Evolutionary conservation across 2,797 vertebrate genomes (phyloP).

Genomic region (Lagocephalus sceleratus): DNA sequence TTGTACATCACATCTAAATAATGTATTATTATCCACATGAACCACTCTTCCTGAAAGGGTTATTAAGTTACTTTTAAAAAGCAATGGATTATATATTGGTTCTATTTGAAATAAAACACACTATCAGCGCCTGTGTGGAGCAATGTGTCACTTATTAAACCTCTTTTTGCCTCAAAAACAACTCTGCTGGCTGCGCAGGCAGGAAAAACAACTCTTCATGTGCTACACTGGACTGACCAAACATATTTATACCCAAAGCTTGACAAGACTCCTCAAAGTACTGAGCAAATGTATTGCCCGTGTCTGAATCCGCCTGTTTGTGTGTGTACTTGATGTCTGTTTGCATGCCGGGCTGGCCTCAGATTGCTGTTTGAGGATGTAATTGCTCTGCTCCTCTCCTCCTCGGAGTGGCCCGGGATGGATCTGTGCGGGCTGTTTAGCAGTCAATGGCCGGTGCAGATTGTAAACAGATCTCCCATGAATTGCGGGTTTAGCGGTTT

Average conservation of each 20-base stretch:
- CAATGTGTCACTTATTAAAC: neutral
- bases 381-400: constrained; percentile 79
- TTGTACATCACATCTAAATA: too few relatives aligned
- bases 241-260: constrained; percentile 57
- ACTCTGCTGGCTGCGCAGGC: too few relatives aligned
- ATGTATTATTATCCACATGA: neutral
- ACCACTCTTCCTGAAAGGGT: neutral
- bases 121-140: neutral
- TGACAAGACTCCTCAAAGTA: constrained; percentile 65
- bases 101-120: constrained; percentile 3
- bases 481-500: constrained; percentile 83
- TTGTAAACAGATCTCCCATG: constrained; percentile 86
- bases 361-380: constrained; percentile 80
- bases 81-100: neutral
- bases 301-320: constrained; percentile 73
- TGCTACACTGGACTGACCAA: constrained; percentile 54
- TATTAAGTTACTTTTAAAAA: neutral
- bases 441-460: constrained; percentile 80
- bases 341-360: constrained; percentile 70
- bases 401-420: constrained; percentile 76
- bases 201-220: constrained; percentile 41
- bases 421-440: constrained; percentile 78
- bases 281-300: constrained; percentile 68
- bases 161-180: constrained; percentile 3
- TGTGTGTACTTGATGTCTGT: constrained; percentile 73